phyloP scores from a whole-genome alignment of 2,888 invertebrate species.

The Athripsodes cinereus region DNA sequence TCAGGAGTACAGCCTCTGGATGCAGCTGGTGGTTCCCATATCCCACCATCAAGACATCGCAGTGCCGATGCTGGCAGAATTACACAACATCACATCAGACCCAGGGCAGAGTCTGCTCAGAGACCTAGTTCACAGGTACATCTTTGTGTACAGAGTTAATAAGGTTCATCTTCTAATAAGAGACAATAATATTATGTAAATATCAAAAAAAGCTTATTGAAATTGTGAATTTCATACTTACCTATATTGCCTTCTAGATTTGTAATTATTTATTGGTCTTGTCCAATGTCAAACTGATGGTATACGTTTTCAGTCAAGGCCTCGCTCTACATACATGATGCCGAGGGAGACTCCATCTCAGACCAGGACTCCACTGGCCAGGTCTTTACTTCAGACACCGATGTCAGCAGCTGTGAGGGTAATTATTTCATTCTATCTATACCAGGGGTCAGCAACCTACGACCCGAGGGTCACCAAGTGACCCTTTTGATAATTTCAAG shows the following conservation, averaged over 20 bases:
- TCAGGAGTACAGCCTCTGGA: constrained; percentile 23
- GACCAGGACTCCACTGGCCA: constrained; percentile 9
- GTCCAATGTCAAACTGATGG: too few relatives aligned
- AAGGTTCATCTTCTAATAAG: not conserved
- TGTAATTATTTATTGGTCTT: too few relatives aligned
- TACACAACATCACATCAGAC: constrained; percentile 8
- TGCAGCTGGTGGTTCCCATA: not conserved
- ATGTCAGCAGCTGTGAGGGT: constrained; percentile 14
- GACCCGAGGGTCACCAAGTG: not conserved
- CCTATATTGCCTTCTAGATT: too few relatives aligned
- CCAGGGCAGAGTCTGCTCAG: constrained; percentile 17
- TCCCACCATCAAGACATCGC: constrained; percentile 12
- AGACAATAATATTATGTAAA: too few relatives aligned
- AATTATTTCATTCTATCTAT: not conserved
- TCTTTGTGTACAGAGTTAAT: not conserved
- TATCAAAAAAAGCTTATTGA: too few relatives aligned
- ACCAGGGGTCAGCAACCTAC: not conserved
- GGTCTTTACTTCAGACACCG: constrained; percentile 12
- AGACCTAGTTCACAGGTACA: constrained; percentile 19
- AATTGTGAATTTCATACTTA: too few relatives aligned
- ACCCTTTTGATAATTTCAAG: not conserved
- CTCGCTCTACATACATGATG: constrained; percentile 8
- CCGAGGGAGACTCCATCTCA: constrained; percentile 18
- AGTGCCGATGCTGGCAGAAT: constrained; percentile 21
- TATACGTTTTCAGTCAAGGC: constrained; percentile 8